phyloP scores from a whole-genome alignment of 2,797 vertebrate genomes.

The Tadarida brasiliensis region DNA sequence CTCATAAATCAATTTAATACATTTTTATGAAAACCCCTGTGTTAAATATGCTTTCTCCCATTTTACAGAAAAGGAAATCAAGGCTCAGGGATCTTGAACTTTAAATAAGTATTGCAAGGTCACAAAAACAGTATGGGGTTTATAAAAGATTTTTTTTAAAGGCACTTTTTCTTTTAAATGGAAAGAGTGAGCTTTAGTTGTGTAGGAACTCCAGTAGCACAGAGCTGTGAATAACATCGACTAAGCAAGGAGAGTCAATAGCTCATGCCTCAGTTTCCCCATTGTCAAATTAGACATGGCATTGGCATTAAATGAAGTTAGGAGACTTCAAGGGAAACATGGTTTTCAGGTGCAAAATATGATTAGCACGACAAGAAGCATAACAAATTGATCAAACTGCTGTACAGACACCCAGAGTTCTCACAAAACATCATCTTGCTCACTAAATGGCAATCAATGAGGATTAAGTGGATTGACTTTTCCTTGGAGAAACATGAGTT shows the following conservation, averaged over 20 bases:
- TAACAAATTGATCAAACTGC: constrained; percentile 78
- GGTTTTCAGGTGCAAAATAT: constrained; percentile 76
- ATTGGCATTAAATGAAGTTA: constrained; percentile 56
- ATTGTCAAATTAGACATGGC: constrained; percentile 63
- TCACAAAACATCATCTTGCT: constrained; percentile 76
- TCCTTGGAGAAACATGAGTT: constrained; percentile 77
- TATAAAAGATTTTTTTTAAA: constrained; percentile 4
- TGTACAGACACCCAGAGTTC: constrained; percentile 73
- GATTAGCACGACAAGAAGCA: constrained; percentile 78
- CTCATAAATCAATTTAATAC: background rate
- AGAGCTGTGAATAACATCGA: background rate
- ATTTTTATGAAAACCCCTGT: background rate
- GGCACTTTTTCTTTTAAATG: background rate
- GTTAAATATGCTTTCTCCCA: background rate
- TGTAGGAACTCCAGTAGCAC: background rate
- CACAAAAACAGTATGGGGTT: background rate
- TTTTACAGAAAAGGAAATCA: background rate
- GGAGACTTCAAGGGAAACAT: constrained; percentile 67
- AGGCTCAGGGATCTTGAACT: background rate
- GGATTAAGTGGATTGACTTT: constrained; percentile 80
- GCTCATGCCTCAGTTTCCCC: constrained; percentile 78
- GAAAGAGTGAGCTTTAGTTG: background rate
- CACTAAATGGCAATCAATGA: constrained; percentile 82
- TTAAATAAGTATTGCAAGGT: background rate
- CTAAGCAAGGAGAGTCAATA: constrained; percentile 8